Conservation (phyloP, 1,140 invertebrate species). For the Micrasema longulum region DNA sequence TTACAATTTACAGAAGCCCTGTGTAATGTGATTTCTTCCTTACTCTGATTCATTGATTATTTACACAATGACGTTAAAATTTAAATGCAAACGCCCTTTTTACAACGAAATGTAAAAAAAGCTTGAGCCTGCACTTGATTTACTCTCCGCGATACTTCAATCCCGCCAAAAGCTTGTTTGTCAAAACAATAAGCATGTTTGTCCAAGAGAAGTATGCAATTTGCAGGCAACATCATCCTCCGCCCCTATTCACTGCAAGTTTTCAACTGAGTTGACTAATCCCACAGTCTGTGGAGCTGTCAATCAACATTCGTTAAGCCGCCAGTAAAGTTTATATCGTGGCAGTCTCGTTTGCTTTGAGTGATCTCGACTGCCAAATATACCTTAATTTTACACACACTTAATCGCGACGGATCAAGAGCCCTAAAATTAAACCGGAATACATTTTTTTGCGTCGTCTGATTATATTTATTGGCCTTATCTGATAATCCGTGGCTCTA, state of each 20-base stretch:
- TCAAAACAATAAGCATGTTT: constrained; percentile 30
- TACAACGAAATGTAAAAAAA: too few species aligned
- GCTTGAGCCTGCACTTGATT: constrained; percentile 12
- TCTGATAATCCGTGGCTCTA: too few species aligned
- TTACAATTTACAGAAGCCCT: too few species aligned
- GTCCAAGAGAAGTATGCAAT: constrained; percentile 23
- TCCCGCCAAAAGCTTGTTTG: constrained; percentile 34
- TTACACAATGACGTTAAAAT: too few species aligned
- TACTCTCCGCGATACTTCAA: constrained; percentile 9
- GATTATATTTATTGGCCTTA: background rate
- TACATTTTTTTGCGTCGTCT: background rate
- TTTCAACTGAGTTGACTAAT: constrained; percentile 40
- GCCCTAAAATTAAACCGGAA: constrained; percentile 9
- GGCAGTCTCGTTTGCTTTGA: constrained; percentile 18
- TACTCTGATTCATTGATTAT: too few species aligned
- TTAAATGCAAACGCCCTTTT: too few species aligned
- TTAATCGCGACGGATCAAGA: background rate
- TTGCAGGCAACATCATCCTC: constrained; percentile 24
- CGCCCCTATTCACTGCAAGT: constrained; percentile 1
- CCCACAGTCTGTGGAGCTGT: constrained; percentile 39
- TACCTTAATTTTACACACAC: constrained; percentile 35
- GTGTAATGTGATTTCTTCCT: too few species aligned
- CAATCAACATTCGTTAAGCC: constrained; percentile 52
- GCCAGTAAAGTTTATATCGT: constrained; percentile 11
- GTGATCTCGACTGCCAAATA: background rate